These are phyloP conservation scores for Pollenia amentaria DNA, from an alignment of 2,888 invertebrate genomes.

Conservation along the genomic window DNA sequence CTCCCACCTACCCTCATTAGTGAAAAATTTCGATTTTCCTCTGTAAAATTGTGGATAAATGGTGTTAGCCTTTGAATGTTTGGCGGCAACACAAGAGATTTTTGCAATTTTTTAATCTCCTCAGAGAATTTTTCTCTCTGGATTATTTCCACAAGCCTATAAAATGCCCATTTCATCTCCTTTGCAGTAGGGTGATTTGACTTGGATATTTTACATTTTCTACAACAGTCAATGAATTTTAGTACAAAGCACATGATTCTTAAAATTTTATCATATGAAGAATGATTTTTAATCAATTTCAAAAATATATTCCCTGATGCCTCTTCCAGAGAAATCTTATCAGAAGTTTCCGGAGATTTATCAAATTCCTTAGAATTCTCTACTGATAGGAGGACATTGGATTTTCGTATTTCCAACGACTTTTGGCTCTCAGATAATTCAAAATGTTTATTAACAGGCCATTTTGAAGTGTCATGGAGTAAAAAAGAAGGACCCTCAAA, in stretches of 20 bases:
- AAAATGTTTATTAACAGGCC: conserved; percentile 37
- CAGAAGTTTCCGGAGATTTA: too few relatives aligned
- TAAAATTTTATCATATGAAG: too few relatives aligned
- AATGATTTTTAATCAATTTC: too few relatives aligned
- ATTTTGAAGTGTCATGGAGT: not conserved
- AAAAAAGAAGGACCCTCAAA: not conserved
- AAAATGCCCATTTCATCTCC: not conserved
- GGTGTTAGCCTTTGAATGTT: conserved; percentile 3
- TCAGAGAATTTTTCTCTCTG: not conserved
- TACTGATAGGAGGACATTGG: conserved; percentile 2
- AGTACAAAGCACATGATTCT: too few relatives aligned
- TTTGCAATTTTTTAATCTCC: conserved; percentile 1
- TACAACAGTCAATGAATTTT: too few relatives aligned
- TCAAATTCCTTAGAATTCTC: not conserved
- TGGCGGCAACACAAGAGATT: conserved; percentile 12
- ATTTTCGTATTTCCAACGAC: conserved; percentile 13
- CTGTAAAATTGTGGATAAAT: conserved; percentile 5
- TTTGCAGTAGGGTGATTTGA: conserved; percentile 2
- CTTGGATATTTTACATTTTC: not conserved
- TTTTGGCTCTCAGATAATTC: conserved; percentile 26
- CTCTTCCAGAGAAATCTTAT: too few relatives aligned
- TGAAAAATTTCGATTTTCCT: not conserved
- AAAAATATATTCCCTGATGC: too few relatives aligned
- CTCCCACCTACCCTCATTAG: conserved; percentile 18
- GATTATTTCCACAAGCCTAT: not conserved